Base-by-base conservation (phyloP, 2,888 invertebrate genomes). In the Hirudinaria manillensis region DNA sequence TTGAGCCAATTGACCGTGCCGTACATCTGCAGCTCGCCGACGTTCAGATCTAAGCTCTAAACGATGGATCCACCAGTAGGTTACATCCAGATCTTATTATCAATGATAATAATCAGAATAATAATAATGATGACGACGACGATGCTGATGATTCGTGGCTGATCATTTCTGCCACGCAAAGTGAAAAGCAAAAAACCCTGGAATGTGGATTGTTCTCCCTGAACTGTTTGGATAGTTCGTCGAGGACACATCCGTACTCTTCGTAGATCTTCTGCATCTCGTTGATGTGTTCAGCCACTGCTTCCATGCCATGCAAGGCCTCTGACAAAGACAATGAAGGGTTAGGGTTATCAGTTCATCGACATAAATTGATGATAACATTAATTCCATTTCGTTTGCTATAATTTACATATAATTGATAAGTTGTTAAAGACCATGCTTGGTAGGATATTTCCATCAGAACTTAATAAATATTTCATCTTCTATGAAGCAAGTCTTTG, bases 231-330 rank as follows among this genome's bases (percentile, higher is more conserved):
- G 82, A 80, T 24, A 97, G 89, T 86, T 96, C 95, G 88, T 97
- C 96, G 87, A 98, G 97, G 86, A 97, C 94, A 83, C 93, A 93
- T 82, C 98, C 98, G 87, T 97, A 97, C 87, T 98, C 98, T 88
- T 98, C 97, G 86, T 97, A 96, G 84, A 97, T 96, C 88, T 97
- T 91, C 89, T 97, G 97, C 96, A 97, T 97, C 88, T 97, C 96
- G 87, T 97, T 98, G 83, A 98, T 97, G 88, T 98, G 97, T 87
- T 97, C 96, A 68, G 97, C 97, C 81, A 97, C 97, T 87, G 95
- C 94, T 85, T 97, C 96, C 96, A 97, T 97, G 80, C 84, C 95
- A 86, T 94, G 93, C 76, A 95, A 89, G 80, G 95, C 94, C 89
- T 95, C 94, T 93, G 89, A 79, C 87, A 87, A 71, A 16, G 13